Base-by-base conservation (phyloP, 1,140 invertebrate species). In the Lasioglossum albipes region DNA sequence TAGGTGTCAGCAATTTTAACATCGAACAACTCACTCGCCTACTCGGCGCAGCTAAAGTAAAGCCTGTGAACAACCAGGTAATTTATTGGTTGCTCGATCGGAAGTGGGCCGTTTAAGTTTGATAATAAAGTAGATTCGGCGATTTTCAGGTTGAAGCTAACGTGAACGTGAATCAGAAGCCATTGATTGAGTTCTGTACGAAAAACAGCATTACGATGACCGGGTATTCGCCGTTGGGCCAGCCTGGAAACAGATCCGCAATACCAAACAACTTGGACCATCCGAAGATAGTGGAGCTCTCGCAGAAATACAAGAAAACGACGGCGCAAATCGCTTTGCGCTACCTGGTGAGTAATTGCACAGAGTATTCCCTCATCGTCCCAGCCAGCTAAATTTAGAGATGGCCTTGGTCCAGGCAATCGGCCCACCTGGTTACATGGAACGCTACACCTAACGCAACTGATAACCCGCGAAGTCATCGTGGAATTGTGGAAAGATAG, bases 1-100 rank as follows among this genome's bases (percentile, higher is more conserved):
- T 99, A 87, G 98, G 98, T 0, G 78, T 99, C 1, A 98, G 97
- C 42, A 99, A 99, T 91, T 99, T 99, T 90, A 99, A 98, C 91
- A 95, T 94, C 45, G 93, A 95, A 67, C 98, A 99, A 93, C 95
- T 98, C 12, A 94, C 96, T 41, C 94, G 97, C 36, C 87, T 99
- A 7, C 86, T 98, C 5, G 91, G 95, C n/a, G 92, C 92, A 22
- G 95, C 95, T 0, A 95, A 93, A 66, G 95, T 98, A 36, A 95
- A 95, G 75, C 98, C 98, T 2, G 95, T 95, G 5, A 95, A 95
- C 9, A 95, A 97, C 89, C 98, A 98, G 65, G 89, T 89, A 79
- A 77, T 54, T 49, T 7, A n/a, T n/a, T 0, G 20, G 7, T 45
- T 2, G 0, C 13, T 52, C 4, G 7, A 7, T 59, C 18, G 7